Percentiles rank a stretch among this genome's conserved stretches.
phyloP scores from a whole-genome alignment of 2,888 invertebrate genomes.

The Sinelater perroti region DNA sequence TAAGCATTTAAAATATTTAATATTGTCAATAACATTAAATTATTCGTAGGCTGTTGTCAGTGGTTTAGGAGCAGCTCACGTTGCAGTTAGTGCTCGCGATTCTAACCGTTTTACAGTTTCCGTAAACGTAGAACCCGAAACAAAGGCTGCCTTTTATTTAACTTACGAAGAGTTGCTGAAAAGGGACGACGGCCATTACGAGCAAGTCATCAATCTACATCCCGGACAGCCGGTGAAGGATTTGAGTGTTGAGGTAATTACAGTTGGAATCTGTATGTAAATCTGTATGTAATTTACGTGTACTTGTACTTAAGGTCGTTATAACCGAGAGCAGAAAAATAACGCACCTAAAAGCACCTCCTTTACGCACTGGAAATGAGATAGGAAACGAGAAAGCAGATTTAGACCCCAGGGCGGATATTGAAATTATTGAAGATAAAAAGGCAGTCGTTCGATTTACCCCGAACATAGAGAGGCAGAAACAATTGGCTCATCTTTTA shows the following conservation, averaged over 20 bases:
- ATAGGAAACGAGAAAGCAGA: conserved; percentile 65
- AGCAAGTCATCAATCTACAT: conserved; percentile 73
- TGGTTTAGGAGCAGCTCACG: conserved; percentile 70
- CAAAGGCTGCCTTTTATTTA: conserved; percentile 72
- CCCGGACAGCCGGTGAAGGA: conserved; percentile 74
- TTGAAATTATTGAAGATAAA: conserved; percentile 46
- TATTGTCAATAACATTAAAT: too few relatives aligned
- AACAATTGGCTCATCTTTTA: conserved; percentile 60
- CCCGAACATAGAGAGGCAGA: conserved; percentile 68
- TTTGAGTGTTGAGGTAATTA: conserved; percentile 64
- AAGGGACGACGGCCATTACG: conserved; percentile 71
- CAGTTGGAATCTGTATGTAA: not conserved
- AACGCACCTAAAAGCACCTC: conserved; percentile 68
- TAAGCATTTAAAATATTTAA: too few relatives aligned
- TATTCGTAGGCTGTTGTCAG: conserved; percentile 65
- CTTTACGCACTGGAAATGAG: conserved; percentile 71
- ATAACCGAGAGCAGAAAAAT: conserved; percentile 72
- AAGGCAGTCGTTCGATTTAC: conserved; percentile 63
- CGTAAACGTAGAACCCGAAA: conserved; percentile 71
- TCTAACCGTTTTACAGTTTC: conserved; percentile 75
- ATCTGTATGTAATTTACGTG: not conserved
- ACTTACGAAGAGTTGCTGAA: conserved; percentile 77
- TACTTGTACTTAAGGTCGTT: conserved; percentile 58
- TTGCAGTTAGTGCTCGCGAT: conserved; percentile 71
- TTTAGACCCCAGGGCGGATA: conserved; percentile 54